Evolutionary conservation across 2,888 invertebrate genomes (phyloP).

Genomic region (Caenorhabditis virilis): DNA sequence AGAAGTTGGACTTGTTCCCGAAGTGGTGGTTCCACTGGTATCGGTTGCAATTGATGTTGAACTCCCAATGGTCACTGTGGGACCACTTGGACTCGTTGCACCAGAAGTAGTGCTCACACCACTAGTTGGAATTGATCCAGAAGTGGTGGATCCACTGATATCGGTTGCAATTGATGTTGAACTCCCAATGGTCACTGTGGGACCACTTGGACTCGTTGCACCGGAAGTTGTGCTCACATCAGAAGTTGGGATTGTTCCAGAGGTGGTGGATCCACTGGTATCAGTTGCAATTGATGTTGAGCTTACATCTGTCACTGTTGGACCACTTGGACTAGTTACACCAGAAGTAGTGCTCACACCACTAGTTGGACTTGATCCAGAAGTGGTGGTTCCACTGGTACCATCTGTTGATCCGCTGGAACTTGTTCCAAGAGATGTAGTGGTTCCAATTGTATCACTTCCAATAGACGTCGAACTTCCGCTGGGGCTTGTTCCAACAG

Average conservation of each 20-base stretch:
- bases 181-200: neutral
- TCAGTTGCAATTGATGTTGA: slow-evolving; percentile 2
- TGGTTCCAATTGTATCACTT: slow-evolving; percentile 3
- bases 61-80: neutral
- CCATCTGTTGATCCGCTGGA: neutral
- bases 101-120: neutral
- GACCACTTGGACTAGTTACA: neutral
- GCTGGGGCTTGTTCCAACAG: neutral
- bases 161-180: slow-evolving; percentile 2
- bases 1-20: neutral
- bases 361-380: neutral
- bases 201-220: neutral
- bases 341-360: neutral
- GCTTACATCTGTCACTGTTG: neutral
- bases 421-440: neutral
- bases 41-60: neutral
- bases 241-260: neutral
- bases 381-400: neutral
- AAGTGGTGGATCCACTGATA: neutral
- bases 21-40: neutral
- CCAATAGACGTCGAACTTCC: neutral
- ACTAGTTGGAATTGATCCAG: slow-evolving; percentile 2
- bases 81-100: neutral
- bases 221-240: neutral
- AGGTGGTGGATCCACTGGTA: neutral